These are phyloP conservation scores for Alectura lathami DNA, from an alignment of 2,113 vertebrate species.

Conservation along the genomic window DNA sequence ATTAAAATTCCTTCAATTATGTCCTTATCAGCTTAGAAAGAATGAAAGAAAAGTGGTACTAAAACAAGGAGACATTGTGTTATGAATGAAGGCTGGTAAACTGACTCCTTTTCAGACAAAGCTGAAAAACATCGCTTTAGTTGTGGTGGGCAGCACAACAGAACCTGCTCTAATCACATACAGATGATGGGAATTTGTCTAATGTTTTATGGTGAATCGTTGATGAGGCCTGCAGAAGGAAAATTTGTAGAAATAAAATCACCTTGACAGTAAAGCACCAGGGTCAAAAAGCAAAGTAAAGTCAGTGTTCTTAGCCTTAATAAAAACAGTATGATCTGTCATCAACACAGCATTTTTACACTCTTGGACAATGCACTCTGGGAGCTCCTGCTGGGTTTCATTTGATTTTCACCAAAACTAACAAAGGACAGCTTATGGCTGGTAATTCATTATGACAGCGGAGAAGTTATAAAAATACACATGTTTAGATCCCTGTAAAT, in stretches of 20 bases:
- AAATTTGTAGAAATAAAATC: slow-evolving; percentile 96
- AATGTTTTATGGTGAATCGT: slow-evolving; percentile 83
- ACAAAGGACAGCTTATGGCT: slow-evolving; percentile 82
- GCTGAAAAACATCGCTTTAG: slow-evolving; percentile 62
- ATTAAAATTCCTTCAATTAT: slow-evolving; percentile 46
- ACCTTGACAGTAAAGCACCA: slow-evolving; percentile 86
- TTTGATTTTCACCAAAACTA: slow-evolving; percentile 86
- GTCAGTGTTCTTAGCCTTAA: slow-evolving; percentile 88
- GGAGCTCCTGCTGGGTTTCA: slow-evolving; percentile 88
- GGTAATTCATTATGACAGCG: slow-evolving; percentile 87
- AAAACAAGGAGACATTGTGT: slow-evolving; percentile 67
- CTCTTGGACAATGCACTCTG: slow-evolving; percentile 81
- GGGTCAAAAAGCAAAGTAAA: slow-evolving; percentile 91
- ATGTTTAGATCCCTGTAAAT: slow-evolving; percentile 74
- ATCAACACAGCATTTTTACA: slow-evolving; percentile 84
- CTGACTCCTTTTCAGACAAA: slow-evolving; percentile 73
- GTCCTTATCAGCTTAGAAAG: slow-evolving; percentile 59
- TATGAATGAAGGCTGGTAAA: slow-evolving; percentile 64
- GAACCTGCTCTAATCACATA: slow-evolving; percentile 83
- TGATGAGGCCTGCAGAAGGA: slow-evolving; percentile 80
- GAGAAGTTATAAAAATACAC: slow-evolving; percentile 80
- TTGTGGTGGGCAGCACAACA: slow-evolving; percentile 72
- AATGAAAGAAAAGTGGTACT: slow-evolving; percentile 56
- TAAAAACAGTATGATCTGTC: slow-evolving; percentile 95
- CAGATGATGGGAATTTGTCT: slow-evolving; percentile 89